Percentiles rank a stretch among this genome's conserved stretches.
These are phyloP conservation scores for Chelonia mydas DNA, from an alignment of 2,797 vertebrate species.

Conservation along the genomic window DNA sequence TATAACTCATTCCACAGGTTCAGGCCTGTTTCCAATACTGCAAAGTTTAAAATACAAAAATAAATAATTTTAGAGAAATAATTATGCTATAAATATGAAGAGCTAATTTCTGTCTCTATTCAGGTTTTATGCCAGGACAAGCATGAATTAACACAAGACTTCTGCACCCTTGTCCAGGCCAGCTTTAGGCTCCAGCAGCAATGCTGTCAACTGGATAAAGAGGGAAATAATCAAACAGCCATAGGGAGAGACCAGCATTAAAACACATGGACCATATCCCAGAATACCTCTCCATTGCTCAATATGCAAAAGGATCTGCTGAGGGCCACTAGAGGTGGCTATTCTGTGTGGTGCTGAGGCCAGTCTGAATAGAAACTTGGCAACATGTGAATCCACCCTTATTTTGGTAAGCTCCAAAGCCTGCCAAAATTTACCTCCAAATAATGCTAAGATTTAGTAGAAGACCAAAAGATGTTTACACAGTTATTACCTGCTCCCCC, in stretches of 20 bases:
- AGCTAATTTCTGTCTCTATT: constrained; percentile 57
- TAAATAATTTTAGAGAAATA: constrained; percentile 50
- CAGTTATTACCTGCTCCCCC: background rate
- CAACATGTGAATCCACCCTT: background rate
- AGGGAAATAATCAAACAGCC: background rate
- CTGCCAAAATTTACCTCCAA: background rate
- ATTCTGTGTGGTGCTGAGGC: fast-evolving
- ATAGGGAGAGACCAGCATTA: background rate
- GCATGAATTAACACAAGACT: constrained; percentile 63
- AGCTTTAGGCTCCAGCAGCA: background rate
- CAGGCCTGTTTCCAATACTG: constrained; percentile 69
- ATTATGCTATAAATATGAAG: constrained; percentile 71
- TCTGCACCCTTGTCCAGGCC: constrained; percentile 31
- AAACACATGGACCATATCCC: background rate
- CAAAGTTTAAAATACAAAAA: constrained; percentile 69
- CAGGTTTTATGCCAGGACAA: background rate
- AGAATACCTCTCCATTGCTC: background rate
- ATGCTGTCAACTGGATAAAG: background rate
- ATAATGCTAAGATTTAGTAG: background rate
- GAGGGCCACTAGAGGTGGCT: background rate
- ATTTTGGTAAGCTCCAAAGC: background rate
- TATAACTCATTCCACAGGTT: constrained; percentile 68
- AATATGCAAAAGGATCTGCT: background rate
- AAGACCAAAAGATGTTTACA: background rate
- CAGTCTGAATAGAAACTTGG: background rate